Percentiles rank a stretch among this genome's conserved stretches.
phyloP scores from a whole-genome alignment of 2,113 vertebrate genomes.

The Lanius ludovicianus region DNA sequence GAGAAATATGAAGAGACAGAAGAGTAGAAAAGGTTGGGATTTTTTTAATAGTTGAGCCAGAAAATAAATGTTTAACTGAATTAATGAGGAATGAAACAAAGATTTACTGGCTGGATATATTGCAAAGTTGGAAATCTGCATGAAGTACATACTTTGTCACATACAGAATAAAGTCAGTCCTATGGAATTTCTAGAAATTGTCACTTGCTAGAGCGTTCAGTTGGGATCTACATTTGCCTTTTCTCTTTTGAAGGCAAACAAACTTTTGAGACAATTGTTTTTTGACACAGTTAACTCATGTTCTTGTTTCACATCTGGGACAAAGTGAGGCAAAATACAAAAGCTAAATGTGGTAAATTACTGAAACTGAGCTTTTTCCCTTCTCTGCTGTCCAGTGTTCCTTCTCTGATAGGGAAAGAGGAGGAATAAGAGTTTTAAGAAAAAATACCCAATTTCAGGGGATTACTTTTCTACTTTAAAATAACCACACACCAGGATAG shows the following conservation, averaged over 20 bases:
- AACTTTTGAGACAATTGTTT: neutral
- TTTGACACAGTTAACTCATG: neutral
- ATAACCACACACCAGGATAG: neutral
- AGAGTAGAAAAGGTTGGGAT: neutral
- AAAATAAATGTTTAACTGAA: neutral
- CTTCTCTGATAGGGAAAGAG: neutral
- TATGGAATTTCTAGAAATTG: neutral
- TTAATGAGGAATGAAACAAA: neutral
- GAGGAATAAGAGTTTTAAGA: neutral
- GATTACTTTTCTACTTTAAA: neutral
- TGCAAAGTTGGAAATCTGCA: neutral
- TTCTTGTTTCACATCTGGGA: neutral
- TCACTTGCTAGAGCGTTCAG: neutral
- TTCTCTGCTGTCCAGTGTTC: neutral
- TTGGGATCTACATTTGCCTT: neutral
- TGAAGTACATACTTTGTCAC: accelerated
- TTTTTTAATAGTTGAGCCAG: neutral
- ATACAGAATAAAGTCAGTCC: neutral
- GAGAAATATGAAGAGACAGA: neutral
- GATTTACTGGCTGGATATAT: neutral
- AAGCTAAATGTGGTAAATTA: neutral
- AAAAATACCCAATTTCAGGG: neutral
- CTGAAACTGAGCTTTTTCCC: neutral
- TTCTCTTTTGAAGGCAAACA: neutral
- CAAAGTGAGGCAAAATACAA: neutral